These are phyloP conservation scores for Asbolus verrucosus DNA, from an alignment of 1,140 invertebrate genomes.

Conservation along the genomic window DNA sequence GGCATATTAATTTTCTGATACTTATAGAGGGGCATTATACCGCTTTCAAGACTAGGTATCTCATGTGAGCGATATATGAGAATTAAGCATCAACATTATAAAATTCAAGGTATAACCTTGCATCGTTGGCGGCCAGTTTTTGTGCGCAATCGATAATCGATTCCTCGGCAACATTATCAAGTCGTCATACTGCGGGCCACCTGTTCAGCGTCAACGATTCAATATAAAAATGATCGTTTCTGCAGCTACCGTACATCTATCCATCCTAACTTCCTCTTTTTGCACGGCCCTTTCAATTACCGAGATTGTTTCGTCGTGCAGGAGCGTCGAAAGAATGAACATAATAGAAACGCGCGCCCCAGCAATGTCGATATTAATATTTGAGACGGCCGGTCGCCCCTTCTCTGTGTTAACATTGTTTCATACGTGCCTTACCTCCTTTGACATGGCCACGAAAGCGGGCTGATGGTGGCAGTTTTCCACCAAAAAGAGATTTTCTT, in stretches of 20 bases:
- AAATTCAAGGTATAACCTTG: not conserved
- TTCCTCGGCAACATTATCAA: constrained; percentile 4
- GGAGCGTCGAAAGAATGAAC: constrained; percentile 30
- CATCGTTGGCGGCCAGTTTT: not conserved
- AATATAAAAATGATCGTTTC: constrained; percentile 15
- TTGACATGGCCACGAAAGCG: constrained; percentile 8
- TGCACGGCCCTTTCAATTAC: constrained; percentile 27
- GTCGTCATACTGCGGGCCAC: constrained; percentile 19
- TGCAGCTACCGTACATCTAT: not conserved
- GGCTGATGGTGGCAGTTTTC: not conserved
- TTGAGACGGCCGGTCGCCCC: constrained; percentile 14
- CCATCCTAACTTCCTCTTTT: constrained; percentile 2
- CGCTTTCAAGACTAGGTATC: no score
- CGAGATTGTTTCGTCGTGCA: constrained; percentile 24
- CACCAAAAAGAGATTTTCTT: no score
- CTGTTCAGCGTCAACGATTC: constrained; percentile 10
- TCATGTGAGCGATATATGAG: no score
- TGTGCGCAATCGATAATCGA: constrained; percentile 23
- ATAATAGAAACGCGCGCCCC: constrained; percentile 33
- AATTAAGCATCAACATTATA: no score
- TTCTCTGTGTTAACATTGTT: constrained; percentile 28
- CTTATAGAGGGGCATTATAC: no score
- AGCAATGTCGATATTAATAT: constrained; percentile 34
- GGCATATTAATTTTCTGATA: no score
- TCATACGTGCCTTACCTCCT: constrained; percentile 22